phyloP scores from a whole-genome alignment of 2,797 vertebrate species.

The Petrocephalus schoutedeni region DNA sequence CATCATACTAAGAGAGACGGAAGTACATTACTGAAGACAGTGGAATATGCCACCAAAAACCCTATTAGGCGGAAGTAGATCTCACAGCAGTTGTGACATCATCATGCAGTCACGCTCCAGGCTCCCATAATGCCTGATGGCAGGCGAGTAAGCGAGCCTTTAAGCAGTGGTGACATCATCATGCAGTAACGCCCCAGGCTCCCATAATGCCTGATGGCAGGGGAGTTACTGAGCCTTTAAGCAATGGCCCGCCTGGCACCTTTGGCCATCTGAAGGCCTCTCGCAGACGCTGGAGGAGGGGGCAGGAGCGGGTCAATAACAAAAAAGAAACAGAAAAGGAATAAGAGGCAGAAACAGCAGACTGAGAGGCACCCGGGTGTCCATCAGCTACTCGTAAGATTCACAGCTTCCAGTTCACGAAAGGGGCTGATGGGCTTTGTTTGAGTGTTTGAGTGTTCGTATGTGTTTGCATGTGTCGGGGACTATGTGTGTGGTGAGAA shows the following conservation, averaged over 20 bases:
- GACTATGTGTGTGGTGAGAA: background rate
- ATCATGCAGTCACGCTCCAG: conserved; percentile 22
- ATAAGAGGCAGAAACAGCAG: background rate
- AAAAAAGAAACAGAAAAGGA: background rate
- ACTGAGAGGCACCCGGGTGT: background rate
- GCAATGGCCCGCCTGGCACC: conserved; percentile 39
- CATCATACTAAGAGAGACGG: background rate
- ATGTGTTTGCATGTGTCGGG: background rate
- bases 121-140: conserved; percentile 53
- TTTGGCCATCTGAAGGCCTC: conserved; percentile 52
- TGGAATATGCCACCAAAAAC: background rate
- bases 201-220: no score
- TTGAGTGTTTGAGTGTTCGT: background rate
- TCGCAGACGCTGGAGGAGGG: conserved; percentile 46
- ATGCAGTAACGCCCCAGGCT: conserved; percentile 62
- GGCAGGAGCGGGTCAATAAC: background rate
- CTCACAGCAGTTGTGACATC: background rate
- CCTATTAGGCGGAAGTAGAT: background rate
- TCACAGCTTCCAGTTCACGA: conserved; percentile 43
- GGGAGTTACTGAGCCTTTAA: no score
- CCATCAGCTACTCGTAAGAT: background rate
- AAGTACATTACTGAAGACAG: background rate
- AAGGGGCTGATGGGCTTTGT: background rate
- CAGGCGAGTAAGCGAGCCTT: conserved; percentile 68
- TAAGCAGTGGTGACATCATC: conserved; percentile 58